These are phyloP conservation scores for Mylabris sibirica DNA, from an alignment of 2,888 invertebrate species.

Conservation along the genomic window DNA sequence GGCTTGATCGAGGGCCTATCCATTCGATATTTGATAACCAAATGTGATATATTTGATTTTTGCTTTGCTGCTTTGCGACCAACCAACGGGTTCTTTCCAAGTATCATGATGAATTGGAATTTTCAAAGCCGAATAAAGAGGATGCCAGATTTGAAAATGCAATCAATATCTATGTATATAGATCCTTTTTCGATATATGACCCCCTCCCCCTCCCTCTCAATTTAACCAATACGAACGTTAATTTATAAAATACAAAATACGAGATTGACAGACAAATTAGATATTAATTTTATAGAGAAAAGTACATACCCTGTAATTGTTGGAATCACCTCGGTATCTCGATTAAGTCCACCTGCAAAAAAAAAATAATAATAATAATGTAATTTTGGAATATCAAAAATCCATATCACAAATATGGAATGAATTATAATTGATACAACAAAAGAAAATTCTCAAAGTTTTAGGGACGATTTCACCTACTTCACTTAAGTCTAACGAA, in stretches of 20 bases:
- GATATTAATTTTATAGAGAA: neutral
- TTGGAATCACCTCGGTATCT: neutral
- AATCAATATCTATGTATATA: conserved; percentile 41
- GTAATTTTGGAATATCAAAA: no score
- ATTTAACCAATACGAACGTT: conserved; percentile 30
- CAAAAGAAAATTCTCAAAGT: no score
- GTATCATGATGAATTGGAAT: conserved; percentile 48
- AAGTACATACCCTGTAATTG: neutral
- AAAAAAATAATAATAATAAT: no score
- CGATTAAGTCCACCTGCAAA: neutral
- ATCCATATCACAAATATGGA: no score
- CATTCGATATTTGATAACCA: conserved; percentile 56
- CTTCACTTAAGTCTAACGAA: no score
- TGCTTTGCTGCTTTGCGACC: conserved; percentile 50
- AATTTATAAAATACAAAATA: conserved; percentile 42
- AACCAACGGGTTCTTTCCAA: conserved; percentile 38
- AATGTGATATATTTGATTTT: conserved; percentile 57
- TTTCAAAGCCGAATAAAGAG: conserved; percentile 48
- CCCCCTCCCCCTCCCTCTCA: conserved; percentile 26
- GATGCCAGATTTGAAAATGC: conserved; percentile 45
- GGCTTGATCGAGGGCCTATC: conserved; percentile 53
- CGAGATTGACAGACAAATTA: neutral
- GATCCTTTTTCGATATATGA: conserved; percentile 3
- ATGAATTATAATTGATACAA: no score
- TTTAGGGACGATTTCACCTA: no score